These are phyloP conservation scores for Leucoraja erinaceus DNA, from an alignment of 2,113 vertebrate species.

Conservation along the genomic window DNA sequence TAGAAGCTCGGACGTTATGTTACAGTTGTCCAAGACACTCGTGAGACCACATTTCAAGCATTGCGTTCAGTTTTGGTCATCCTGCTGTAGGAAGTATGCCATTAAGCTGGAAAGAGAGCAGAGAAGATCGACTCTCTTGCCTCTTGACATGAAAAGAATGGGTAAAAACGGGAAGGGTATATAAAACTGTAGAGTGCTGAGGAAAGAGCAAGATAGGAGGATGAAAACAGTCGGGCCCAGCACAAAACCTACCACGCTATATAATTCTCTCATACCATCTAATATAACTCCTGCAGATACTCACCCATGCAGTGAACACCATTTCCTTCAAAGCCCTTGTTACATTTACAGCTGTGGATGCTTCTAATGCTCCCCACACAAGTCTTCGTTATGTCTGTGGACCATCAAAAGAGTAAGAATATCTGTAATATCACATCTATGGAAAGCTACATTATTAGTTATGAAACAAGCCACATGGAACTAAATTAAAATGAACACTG, in stretches of 20 bases:
- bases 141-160: no score
- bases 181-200: no score
- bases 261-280: neutral
- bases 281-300: neutral
- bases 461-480: neutral
- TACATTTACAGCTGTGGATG: conserved; percentile 36
- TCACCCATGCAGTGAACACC: conserved; percentile 43
- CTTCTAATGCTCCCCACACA: neutral
- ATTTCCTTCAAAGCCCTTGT: conserved; percentile 38
- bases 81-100: no score
- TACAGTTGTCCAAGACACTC: no score
- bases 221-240: no score
- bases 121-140: no score
- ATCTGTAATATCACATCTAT: neutral
- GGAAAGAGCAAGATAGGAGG: no score
- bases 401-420: neutral
- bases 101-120: no score
- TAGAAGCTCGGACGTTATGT: no score
- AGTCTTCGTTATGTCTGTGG: conserved; percentile 40
- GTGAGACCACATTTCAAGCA: no score
- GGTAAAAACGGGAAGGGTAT: no score
- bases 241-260: neutral
- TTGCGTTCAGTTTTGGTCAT: no score
- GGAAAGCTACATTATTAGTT: neutral
- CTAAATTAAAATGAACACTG: neutral